Conservation (phyloP, 2,797 vertebrate genomes). For the Coregonus suidteri region DNA sequence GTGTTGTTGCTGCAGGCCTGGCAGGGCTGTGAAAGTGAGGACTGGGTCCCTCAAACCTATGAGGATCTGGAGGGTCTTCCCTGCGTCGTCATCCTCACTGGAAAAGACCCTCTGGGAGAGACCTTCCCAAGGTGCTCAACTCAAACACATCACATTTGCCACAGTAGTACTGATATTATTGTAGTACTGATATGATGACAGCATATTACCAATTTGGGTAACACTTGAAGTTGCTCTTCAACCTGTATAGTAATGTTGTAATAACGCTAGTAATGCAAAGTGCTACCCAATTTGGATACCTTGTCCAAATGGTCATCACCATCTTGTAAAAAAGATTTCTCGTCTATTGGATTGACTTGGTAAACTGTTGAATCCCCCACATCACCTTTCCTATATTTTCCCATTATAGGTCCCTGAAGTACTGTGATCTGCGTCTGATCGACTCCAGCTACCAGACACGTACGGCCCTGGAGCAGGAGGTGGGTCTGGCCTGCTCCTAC, state of each 20-base stretch:
- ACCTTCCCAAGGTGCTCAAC: slow-evolving; percentile 89
- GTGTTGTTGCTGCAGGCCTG: slow-evolving; percentile 77
- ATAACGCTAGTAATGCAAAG: too few relatives aligned
- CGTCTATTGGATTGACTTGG: too few relatives aligned
- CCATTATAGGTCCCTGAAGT: slow-evolving; percentile 88
- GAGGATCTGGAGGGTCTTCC: slow-evolving; percentile 95
- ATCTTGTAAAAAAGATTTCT: too few relatives aligned
- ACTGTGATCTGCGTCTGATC: slow-evolving; percentile 94
- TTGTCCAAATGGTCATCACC: too few relatives aligned
- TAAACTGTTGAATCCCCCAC: too few relatives aligned
- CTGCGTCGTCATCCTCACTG: slow-evolving; percentile 94
- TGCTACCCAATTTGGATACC: too few relatives aligned
- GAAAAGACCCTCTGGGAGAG: slow-evolving; percentile 96
- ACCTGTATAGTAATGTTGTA: too few relatives aligned
- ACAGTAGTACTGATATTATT: too few relatives aligned
- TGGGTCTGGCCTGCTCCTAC: slow-evolving; percentile 92
- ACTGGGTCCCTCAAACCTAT: slow-evolving; percentile 93
- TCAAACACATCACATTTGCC: too few relatives aligned
- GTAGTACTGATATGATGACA: too few relatives aligned
- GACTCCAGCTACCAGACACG: slow-evolving; percentile 97
- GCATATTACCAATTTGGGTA: too few relatives aligned
- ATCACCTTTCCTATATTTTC: background rate
- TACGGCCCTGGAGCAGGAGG: slow-evolving; percentile 94
- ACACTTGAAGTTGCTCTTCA: too few relatives aligned
- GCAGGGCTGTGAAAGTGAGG: slow-evolving; percentile 85